Evolutionary conservation across 2,888 invertebrate genomes (phyloP).

Genomic region (Napeogenes inachia): DNA sequence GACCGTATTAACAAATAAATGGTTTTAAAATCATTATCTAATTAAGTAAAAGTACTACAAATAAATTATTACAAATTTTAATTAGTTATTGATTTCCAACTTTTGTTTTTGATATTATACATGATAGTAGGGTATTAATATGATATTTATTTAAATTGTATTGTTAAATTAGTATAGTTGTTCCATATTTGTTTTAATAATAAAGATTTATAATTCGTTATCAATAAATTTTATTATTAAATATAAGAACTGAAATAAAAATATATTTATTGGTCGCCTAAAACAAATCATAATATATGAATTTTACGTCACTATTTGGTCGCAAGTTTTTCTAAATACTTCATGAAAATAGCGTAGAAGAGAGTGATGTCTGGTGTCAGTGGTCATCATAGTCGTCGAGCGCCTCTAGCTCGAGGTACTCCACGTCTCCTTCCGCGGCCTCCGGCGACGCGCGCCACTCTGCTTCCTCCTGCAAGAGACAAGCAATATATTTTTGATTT

Average conservation of each 20-base stretch:
- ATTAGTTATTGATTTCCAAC: background rate
- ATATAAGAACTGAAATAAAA: background rate
- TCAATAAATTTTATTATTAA: background rate
- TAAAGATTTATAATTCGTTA: background rate
- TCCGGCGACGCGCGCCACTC: constrained; percentile 19
- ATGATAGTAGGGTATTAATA: background rate
- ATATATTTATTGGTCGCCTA: background rate
- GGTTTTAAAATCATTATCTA: too few species aligned
- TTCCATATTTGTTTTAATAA: background rate
- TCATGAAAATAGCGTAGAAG: background rate
- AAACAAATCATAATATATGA: constrained; percentile 2
- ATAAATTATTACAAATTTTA: too few species aligned
- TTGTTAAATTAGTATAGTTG: background rate
- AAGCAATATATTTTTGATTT: too few species aligned
- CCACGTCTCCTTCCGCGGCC: constrained; percentile 47
- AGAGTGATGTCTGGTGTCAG: constrained; percentile 3
- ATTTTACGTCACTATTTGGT: background rate
- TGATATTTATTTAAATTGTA: too few species aligned
- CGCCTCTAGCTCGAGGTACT: constrained; percentile 64
- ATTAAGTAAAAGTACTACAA: too few species aligned
- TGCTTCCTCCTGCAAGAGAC: constrained; percentile 10
- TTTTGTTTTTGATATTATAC: background rate
- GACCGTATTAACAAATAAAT: too few species aligned
- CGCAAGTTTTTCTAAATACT: background rate
- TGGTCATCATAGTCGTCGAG: constrained; percentile 49